phyloP scores from a whole-genome alignment of 1,140 invertebrate genomes.

The Metaphire vulgaris region DNA sequence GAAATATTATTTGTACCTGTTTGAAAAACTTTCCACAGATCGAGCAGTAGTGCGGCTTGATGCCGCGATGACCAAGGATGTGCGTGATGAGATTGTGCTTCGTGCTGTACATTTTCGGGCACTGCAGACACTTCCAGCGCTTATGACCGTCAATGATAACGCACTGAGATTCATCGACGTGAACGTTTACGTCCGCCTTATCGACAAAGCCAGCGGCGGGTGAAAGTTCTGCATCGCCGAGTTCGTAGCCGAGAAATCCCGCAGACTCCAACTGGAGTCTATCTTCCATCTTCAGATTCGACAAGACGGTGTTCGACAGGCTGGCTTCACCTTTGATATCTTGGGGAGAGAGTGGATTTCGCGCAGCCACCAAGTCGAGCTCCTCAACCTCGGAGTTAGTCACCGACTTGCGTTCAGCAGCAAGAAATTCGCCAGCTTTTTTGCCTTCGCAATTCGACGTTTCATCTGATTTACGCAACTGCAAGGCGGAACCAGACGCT shows the following conservation, averaged over 20 bases:
- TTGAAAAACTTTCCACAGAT: constrained; percentile 50
- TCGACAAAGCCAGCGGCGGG: neutral
- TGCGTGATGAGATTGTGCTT: constrained; percentile 44
- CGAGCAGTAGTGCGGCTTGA: constrained; percentile 48
- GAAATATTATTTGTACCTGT: too few species aligned
- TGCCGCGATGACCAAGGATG: constrained; percentile 46
- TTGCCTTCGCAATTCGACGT: neutral
- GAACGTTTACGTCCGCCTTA: constrained; percentile 11
- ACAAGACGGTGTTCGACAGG: neutral
- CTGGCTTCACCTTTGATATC: neutral
- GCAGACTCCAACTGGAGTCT: neutral
- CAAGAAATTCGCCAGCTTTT: neutral
- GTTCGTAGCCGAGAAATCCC: neutral
- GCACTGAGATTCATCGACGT: constrained; percentile 27
- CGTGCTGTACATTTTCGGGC: constrained; percentile 29
- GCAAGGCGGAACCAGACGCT: too few species aligned
- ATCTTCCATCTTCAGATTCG: neutral
- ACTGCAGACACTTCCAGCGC: constrained; percentile 28
- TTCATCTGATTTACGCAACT: too few species aligned
- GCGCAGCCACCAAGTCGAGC: neutral
- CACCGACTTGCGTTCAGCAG: neutral
- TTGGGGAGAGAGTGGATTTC: neutral
- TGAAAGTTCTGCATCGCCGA: neutral
- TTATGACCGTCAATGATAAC: constrained; percentile 19
- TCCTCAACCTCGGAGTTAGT: neutral